Evolutionary conservation across 1,140 invertebrate species (phyloP), one percentile per base, ranked within the genome.

Genomic region (Matsumurasca onukii): DNA sequence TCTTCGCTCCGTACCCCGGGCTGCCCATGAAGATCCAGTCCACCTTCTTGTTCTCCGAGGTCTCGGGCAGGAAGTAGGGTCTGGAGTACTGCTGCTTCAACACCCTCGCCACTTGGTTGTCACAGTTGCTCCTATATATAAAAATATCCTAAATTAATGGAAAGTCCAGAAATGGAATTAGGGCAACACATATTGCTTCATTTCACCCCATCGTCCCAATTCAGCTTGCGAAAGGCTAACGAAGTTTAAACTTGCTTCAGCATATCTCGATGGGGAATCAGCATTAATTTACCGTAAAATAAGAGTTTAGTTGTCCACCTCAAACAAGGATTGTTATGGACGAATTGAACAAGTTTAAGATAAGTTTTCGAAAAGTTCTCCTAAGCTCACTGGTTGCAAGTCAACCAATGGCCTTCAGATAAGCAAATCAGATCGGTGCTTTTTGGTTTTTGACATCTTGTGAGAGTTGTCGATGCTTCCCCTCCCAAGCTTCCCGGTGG

Each of bases 21-120:
- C 91, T 94, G 0, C 96, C 96, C 89, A 98, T 97, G 76, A 98
- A 98, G 72, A 98, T 93, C 95, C 95, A 98, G 80, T 96, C 94
- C 0, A 91, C 86, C 63, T 88, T 89, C 74, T 93, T 92, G 70
- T 88, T 91, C 78, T 97, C 93, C 0, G 94, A 89, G 1, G 86
- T 86, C 49, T 79, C 79, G 0, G 95, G 94, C 3, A 98, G 83
- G 78, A 98, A 98, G 76, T 97, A 95, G 0, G 96, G 96, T 31
- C 88, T 80, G 0, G 82, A 78, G 77, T 98, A 98, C 77, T 95
- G 92, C 67, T 87, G 73, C 27, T 94, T 81, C 25, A 98, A 82
- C 39, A 88, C 81, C 71, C 86, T 84, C 0, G 91, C 89, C 29
- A 91, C 90, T 55, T 85, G 84, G 15, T 90, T 86, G 76, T 96